Conservation (phyloP, 1,140 invertebrate species). For the Caenorhabditis tropicalis region DNA sequence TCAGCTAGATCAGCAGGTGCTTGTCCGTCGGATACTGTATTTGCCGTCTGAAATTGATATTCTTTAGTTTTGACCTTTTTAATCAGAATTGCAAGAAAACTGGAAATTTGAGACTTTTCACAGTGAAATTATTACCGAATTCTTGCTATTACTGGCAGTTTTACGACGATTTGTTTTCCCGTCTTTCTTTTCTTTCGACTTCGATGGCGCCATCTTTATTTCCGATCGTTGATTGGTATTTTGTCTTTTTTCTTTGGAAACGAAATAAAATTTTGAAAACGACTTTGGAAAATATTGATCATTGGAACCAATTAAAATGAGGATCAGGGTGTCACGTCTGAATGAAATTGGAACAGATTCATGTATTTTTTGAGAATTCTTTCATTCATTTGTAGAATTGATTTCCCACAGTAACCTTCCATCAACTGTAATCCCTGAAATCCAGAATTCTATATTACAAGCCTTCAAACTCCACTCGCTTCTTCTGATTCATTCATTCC, state of each 20-base stretch:
- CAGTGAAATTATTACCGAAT: not conserved
- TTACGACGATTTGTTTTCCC: not conserved
- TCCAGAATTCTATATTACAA: too few species aligned
- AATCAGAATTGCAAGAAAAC: not conserved
- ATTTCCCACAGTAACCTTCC: too few species aligned
- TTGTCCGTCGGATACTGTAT: not conserved
- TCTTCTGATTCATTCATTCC: too few species aligned
- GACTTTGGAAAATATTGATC: too few species aligned
- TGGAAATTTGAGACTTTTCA: not conserved
- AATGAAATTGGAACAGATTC: too few species aligned
- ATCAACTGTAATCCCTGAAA: too few species aligned
- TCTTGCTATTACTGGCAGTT: not conserved
- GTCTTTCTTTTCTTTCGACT: not conserved
- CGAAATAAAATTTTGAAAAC: too few species aligned
- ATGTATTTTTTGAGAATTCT: too few species aligned
- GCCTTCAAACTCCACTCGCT: too few species aligned
- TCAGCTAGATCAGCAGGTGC: not conserved
- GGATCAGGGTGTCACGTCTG: too few species aligned
- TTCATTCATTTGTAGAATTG: too few species aligned
- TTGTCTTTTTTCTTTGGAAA: not conserved
- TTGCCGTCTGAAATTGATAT: not conserved
- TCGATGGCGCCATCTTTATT: not conserved
- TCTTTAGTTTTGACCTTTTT: not conserved
- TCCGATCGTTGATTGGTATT: not conserved
- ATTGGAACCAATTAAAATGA: too few species aligned